Conservation (phyloP, 2,888 invertebrate species). For the Xanthorhoe designata region DNA sequence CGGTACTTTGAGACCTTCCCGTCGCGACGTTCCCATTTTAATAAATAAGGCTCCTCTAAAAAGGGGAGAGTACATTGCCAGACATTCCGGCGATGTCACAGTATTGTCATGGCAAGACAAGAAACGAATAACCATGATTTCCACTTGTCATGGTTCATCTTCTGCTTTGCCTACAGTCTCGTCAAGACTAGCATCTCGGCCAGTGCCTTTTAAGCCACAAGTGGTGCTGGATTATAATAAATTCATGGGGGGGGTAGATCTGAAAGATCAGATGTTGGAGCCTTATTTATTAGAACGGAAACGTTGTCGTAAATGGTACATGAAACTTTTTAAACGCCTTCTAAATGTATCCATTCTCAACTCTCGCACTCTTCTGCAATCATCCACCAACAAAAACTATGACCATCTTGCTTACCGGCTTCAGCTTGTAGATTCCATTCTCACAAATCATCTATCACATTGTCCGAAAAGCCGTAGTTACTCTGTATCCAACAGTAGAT, state of each 20-base stretch:
- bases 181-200: slow-evolving; percentile 1
- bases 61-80: slow-evolving; percentile 8
- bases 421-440: slow-evolving; percentile 12
- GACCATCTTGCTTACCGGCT: slow-evolving; percentile 1
- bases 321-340: slow-evolving; percentile 37
- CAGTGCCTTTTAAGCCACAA: slow-evolving; percentile 13
- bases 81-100: slow-evolving; percentile 11
- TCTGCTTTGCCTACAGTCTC: slow-evolving; percentile 14
- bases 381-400: not conserved
- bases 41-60: slow-evolving; percentile 10
- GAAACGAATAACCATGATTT: slow-evolving; percentile 17
- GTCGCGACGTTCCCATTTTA: slow-evolving; percentile 13
- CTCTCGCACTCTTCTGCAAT: slow-evolving; percentile 4
- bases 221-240: slow-evolving; percentile 14
- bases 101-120: slow-evolving; percentile 19
- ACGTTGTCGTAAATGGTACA: slow-evolving; percentile 35
- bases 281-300: slow-evolving; percentile 38
- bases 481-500: slow-evolving; percentile 1
- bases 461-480: slow-evolving; percentile 1
- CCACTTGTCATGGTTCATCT: slow-evolving; percentile 24
- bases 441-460: slow-evolving; percentile 6
- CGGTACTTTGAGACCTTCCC: slow-evolving; percentile 17
- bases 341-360: slow-evolving; percentile 13
- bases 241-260: slow-evolving; percentile 28
- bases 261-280: slow-evolving; percentile 24